Conservation (phyloP, 2,797 vertebrate species). For the Notoglanidium macrostoma region DNA sequence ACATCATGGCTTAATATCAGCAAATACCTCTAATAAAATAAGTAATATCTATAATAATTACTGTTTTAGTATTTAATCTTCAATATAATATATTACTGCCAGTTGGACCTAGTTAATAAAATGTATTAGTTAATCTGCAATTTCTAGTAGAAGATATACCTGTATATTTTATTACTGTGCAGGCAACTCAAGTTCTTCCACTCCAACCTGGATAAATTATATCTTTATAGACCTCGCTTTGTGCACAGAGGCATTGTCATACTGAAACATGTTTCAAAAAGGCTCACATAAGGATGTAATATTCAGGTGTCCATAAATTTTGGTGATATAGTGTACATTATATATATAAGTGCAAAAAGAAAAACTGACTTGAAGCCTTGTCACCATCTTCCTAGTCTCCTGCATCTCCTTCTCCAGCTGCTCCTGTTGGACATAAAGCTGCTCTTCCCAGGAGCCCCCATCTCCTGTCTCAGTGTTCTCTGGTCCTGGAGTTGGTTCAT, state of each 20-base stretch:
- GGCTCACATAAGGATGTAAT: neutral
- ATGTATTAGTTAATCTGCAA: neutral
- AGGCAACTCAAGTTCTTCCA: neutral
- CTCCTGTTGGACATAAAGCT: slow-evolving; percentile 93
- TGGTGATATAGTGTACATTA: neutral
- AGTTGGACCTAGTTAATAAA: neutral
- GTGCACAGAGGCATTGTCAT: neutral
- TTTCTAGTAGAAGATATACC: neutral
- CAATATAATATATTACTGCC: neutral
- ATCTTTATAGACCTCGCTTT: neutral
- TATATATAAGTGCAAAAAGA: neutral
- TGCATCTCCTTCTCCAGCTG: slow-evolving; percentile 98
- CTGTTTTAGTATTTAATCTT: neutral
- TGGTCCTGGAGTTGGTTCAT: slow-evolving; percentile 73
- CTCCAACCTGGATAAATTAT: neutral
- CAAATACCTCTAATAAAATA: neutral
- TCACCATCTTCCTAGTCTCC: slow-evolving; percentile 97
- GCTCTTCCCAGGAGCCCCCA: slow-evolving; percentile 91
- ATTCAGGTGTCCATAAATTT: neutral
- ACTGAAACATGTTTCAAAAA: neutral
- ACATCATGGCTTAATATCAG: neutral
- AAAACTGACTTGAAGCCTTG: slow-evolving; percentile 87
- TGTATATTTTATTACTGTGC: neutral
- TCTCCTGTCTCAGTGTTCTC: slow-evolving; percentile 70
- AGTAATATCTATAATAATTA: neutral